Percentiles rank a stretch among this genome's conserved stretches.
Evolutionary conservation across 2,113 vertebrate genomes (phyloP).

Genomic region (Nibea albiflora): DNA sequence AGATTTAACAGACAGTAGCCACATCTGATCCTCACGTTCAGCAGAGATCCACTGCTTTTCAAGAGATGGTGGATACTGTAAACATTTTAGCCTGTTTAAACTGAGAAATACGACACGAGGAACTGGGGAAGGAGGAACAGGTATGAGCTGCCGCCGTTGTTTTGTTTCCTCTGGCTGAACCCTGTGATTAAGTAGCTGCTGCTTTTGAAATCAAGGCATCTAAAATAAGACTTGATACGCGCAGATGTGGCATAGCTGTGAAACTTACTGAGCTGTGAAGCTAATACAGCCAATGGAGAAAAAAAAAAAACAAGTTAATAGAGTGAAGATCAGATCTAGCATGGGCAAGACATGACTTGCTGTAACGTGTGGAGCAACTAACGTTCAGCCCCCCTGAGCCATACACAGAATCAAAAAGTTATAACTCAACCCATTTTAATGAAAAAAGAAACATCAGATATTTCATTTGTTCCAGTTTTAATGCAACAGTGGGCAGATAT

Average conservation of each 20-base stretch:
- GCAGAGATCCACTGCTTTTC: slow-evolving; percentile 2
- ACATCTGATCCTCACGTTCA: slow-evolving; percentile 11
- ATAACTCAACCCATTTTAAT: neutral
- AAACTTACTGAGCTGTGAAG: neutral
- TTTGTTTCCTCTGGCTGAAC: neutral
- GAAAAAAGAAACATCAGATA: neutral
- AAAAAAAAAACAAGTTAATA: slow-evolving; percentile 20
- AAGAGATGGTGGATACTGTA: slow-evolving; percentile 17
- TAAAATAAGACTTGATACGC: neutral
- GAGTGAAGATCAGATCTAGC: slow-evolving; percentile 24
- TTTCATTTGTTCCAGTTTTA: neutral
- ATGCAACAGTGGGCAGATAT: neutral
- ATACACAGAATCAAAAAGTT: slow-evolving; percentile 12
- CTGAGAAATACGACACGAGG: neutral
- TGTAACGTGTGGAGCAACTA: slow-evolving; percentile 44
- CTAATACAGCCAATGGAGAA: neutral
- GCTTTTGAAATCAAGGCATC: neutral
- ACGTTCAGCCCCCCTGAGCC: slow-evolving; percentile 24
- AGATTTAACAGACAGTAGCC: slow-evolving; percentile 39
- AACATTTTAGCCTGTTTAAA: slow-evolving; percentile 47
- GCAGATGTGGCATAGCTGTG: neutral
- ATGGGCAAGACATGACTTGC: slow-evolving; percentile 59
- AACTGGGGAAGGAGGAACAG: slow-evolving; percentile 8
- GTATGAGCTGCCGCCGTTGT: neutral
- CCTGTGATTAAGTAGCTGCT: neutral